phyloP scores from a whole-genome alignment of 2,797 vertebrate species.

The Jordanella pulchra region DNA sequence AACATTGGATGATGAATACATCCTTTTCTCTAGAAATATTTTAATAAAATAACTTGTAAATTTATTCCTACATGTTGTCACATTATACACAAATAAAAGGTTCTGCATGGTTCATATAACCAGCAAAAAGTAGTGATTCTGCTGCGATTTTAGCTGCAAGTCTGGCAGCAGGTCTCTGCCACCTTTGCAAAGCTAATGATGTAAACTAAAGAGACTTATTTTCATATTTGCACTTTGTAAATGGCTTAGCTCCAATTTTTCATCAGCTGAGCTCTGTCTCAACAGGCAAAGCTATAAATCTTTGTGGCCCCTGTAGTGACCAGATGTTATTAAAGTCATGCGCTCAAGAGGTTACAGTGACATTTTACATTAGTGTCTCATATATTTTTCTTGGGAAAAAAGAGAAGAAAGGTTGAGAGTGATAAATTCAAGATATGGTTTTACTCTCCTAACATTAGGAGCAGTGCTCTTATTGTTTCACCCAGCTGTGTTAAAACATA shows the following conservation, averaged over 20 bases:
- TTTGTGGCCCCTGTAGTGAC: slow-evolving; percentile 24
- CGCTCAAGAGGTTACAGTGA: slow-evolving; percentile 26
- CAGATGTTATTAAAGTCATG: slow-evolving; percentile 55
- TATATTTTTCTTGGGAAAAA: slow-evolving; percentile 22
- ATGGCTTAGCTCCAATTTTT: slow-evolving; percentile 24
- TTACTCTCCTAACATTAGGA: slow-evolving; percentile 21
- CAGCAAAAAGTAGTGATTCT: not conserved
- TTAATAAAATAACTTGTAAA: slow-evolving; percentile 12
- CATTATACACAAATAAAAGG: not conserved
- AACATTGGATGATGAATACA: slow-evolving; percentile 32
- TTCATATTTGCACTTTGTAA: slow-evolving; percentile 10
- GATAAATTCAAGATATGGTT: slow-evolving; percentile 41
- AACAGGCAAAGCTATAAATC: slow-evolving; percentile 43
- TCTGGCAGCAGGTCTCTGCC: not conserved
- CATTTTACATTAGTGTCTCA: slow-evolving; percentile 34
- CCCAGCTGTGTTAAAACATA: slow-evolving; percentile 53
- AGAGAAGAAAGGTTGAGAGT: slow-evolving; percentile 26
- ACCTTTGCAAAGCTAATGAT: not conserved
- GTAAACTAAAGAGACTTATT: not conserved
- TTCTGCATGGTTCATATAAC: not conserved
- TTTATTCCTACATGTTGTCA: not conserved
- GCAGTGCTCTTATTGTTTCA: slow-evolving; percentile 51
- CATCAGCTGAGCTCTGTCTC: slow-evolving; percentile 11
- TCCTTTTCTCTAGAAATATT: slow-evolving; percentile 30
- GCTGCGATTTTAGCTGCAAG: not conserved